These are phyloP conservation scores for Eueremaeus valkanovi DNA, from an alignment of 2,888 invertebrate genomes.

Conservation along the genomic window DNA sequence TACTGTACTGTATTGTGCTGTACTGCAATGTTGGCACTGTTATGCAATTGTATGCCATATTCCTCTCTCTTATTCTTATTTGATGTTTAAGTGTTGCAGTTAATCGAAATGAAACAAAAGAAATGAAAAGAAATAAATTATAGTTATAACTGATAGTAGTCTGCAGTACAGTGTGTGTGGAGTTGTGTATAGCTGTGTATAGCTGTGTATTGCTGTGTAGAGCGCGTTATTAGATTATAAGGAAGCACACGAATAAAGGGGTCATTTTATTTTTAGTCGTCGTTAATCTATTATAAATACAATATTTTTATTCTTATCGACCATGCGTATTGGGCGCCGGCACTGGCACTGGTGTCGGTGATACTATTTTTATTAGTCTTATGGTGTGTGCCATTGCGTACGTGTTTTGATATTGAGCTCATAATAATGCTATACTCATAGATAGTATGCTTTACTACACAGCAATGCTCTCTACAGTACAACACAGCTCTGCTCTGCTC, in stretches of 20 bases:
- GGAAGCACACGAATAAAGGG: constrained; percentile 19
- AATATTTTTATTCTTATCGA: constrained; percentile 33
- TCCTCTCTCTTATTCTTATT: background rate
- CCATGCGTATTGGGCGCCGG: background rate
- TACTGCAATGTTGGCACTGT: no score
- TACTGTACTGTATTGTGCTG: background rate
- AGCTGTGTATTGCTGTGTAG: no score
- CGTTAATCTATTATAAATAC: constrained; percentile 34
- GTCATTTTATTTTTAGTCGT: constrained; percentile 32
- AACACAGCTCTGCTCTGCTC: constrained; percentile 9
- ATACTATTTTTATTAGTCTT: constrained; percentile 30
- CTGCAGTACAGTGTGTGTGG: no score
- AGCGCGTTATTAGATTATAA: background rate
- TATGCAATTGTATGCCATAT: background rate
- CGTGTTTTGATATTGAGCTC: constrained; percentile 25
- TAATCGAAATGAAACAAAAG: constrained; percentile 1
- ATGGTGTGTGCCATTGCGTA: constrained; percentile 22
- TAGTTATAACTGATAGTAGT: background rate
- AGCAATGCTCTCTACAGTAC: constrained; percentile 10
- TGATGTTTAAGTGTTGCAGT: background rate
- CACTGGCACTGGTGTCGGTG: background rate
- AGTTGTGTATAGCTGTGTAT: no score
- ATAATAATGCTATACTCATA: background rate
- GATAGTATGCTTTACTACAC: constrained; percentile 3
- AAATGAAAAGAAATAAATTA: constrained; percentile 13